Conservation (phyloP, 2,888 invertebrate species). For the Diadromus collaris region DNA sequence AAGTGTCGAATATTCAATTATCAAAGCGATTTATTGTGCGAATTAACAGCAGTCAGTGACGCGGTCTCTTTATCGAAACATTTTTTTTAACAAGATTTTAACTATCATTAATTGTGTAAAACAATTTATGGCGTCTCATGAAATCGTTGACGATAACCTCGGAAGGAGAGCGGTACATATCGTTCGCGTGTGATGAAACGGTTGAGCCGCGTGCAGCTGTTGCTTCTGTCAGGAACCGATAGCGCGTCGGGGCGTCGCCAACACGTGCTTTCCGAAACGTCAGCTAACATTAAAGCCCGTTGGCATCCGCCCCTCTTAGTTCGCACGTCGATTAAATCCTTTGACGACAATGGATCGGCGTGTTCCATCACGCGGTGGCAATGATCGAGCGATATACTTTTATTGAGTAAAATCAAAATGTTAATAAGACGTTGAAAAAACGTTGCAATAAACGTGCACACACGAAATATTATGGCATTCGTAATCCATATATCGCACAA, state of each 20-base stretch:
- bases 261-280: constrained; percentile 12
- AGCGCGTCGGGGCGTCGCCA: constrained; percentile 11
- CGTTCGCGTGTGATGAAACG: constrained; percentile 2
- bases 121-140: not conserved
- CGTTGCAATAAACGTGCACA: no score
- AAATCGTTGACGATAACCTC: not conserved
- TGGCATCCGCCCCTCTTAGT: constrained; percentile 10
- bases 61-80: no score
- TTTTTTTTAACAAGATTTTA: no score
- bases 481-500: no score
- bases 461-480: no score
- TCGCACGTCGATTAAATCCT: constrained; percentile 20
- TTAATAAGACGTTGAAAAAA: no score
- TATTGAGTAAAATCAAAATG: not conserved
- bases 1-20: constrained; percentile 38
- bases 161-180: not conserved
- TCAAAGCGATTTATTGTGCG: constrained; percentile 9
- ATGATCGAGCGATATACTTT: not conserved
- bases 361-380: not conserved
- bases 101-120: no score
- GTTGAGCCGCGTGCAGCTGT: constrained; percentile 10
- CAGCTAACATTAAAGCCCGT: not conserved
- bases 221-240: constrained; percentile 3
- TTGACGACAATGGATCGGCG: constrained; percentile 13
- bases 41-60: not conserved